phyloP scores from a whole-genome alignment of 2,797 vertebrate species.

The Myotis myotis region DNA sequence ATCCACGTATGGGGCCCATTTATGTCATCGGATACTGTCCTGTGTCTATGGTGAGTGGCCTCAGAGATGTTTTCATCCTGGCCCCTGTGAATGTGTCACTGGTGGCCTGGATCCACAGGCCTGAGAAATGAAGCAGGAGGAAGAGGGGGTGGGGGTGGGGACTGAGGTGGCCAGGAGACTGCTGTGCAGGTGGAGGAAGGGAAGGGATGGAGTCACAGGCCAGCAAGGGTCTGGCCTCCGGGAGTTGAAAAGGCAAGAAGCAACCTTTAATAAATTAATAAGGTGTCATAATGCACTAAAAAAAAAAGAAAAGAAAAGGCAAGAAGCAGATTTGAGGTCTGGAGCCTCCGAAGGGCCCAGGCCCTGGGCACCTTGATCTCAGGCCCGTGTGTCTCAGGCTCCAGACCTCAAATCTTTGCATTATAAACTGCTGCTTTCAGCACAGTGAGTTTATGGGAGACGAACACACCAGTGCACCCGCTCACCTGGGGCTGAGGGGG shows the following conservation, averaged over 20 bases:
- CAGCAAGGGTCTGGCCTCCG: not conserved
- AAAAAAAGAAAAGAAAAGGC: not conserved
- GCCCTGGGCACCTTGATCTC: not conserved
- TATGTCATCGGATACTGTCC: not conserved
- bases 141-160: not conserved
- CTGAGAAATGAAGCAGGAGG: not conserved
- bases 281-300: no score
- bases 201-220: no score
- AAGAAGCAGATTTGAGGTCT: not conserved
- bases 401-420: not conserved
- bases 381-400: not conserved
- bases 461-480: not conserved
- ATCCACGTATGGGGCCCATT: accelerated
- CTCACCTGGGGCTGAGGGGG: not conserved
- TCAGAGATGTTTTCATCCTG: not conserved
- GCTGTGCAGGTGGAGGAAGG: not conserved
- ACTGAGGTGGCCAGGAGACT: no score
- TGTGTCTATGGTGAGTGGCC: accelerated
- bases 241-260: not conserved
- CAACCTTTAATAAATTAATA: not conserved
- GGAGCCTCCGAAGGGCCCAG: not conserved
- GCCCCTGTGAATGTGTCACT: no score
- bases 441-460: not conserved
- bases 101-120: not conserved
- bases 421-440: not conserved